phyloP scores from a whole-genome alignment of 2,113 vertebrate species.

The Apteryx owenii region DNA sequence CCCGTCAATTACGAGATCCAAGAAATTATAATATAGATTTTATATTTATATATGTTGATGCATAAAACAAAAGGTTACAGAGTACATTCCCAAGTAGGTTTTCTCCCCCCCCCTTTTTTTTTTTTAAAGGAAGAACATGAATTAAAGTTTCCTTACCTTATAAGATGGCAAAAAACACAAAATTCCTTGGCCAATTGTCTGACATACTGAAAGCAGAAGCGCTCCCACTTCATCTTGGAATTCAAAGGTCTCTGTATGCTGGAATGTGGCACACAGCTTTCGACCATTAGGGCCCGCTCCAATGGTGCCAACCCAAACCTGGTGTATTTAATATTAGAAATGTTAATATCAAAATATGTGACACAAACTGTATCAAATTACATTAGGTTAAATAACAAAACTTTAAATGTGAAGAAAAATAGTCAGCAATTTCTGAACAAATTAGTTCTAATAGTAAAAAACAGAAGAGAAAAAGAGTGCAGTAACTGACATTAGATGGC shows the following conservation, averaged over 20 bases:
- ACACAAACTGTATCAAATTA: neutral
- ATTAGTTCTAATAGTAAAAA: neutral
- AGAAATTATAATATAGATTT: neutral
- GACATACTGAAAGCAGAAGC: constrained; percentile 88
- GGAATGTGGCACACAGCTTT: constrained; percentile 91
- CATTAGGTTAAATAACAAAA: fast-evolving
- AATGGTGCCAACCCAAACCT: constrained; percentile 97
- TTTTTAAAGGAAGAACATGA: neutral
- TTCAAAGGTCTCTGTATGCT: constrained; percentile 89
- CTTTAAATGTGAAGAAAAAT: neutral
- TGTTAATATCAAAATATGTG: neutral
- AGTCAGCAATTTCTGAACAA: neutral
- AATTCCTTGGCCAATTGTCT: constrained; percentile 85
- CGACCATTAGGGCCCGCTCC: constrained; percentile 89
- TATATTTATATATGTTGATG: neutral
- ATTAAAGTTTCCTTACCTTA: constrained; percentile 83
- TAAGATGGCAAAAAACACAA: constrained; percentile 97
- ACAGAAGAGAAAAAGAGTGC: neutral
- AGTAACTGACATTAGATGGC: fast-evolving
- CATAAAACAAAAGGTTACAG: neutral
- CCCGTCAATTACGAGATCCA: neutral
- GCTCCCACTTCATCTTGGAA: constrained; percentile 96
- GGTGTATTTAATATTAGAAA: neutral
- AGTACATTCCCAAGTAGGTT: neutral
- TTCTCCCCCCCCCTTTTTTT: too few relatives aligned